phyloP scores from a whole-genome alignment of 2,888 invertebrate species.

The Sinelater perroti region DNA sequence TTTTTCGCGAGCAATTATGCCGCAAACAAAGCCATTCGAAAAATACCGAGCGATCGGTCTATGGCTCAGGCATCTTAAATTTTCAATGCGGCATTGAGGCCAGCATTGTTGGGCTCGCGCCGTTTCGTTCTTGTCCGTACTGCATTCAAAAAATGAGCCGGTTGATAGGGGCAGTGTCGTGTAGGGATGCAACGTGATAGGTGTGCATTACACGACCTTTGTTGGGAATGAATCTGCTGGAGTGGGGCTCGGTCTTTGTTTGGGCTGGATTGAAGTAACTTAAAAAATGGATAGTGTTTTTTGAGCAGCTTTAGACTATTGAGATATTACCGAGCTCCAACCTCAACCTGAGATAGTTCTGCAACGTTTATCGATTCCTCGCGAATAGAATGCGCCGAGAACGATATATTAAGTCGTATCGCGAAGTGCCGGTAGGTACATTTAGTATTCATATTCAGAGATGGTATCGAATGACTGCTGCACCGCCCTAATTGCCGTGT shows the following conservation, averaged over 20 bases:
- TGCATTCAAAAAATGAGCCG: constrained; percentile 26
- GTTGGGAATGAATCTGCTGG: no score
- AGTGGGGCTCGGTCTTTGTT: no score
- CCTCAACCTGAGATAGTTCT: not conserved
- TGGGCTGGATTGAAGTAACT: no score
- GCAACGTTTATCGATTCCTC: constrained; percentile 21
- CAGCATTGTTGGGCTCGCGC: constrained; percentile 17
- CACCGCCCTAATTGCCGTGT: constrained; percentile 60
- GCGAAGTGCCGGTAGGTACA: constrained; percentile 48
- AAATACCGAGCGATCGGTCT: constrained; percentile 43
- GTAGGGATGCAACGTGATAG: constrained; percentile 29
- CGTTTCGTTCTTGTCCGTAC: constrained; percentile 12
- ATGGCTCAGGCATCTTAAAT: constrained; percentile 38
- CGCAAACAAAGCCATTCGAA: constrained; percentile 44
- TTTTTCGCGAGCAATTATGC: constrained; percentile 43
- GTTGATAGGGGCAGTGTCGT: constrained; percentile 34
- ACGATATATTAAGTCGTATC: constrained; percentile 40
- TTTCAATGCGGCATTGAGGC: constrained; percentile 33
- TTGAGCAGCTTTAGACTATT: no score
- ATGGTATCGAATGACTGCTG: constrained; percentile 58
- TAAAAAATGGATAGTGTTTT: no score
- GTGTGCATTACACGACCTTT: constrained; percentile 33
- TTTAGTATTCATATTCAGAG: constrained; percentile 57
- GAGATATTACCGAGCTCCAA: no score
- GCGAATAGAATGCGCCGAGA: constrained; percentile 22